Conservation (phyloP, 2,797 vertebrate genomes). For the Gorsachius magnificus region DNA sequence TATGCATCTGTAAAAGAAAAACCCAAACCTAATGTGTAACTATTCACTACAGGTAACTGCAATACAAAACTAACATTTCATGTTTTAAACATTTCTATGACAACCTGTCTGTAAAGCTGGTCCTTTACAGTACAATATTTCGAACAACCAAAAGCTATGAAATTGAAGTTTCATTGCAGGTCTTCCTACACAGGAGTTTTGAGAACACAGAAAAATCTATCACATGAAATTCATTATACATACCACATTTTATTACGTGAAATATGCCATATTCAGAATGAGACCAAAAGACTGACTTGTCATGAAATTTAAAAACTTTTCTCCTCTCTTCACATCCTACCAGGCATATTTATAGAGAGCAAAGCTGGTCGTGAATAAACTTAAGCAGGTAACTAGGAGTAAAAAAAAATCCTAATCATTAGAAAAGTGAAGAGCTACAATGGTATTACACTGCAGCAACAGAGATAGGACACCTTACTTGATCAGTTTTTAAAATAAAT, state of each 20-base stretch:
- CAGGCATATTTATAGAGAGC: not conserved
- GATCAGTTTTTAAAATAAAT: not conserved
- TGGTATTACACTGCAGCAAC: not conserved
- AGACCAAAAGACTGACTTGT: not conserved
- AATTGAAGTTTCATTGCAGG: not conserved
- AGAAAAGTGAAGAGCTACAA: not conserved
- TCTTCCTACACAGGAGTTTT: not conserved
- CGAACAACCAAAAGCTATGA: not conserved
- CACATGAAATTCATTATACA: not conserved
- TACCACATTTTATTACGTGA: not conserved
- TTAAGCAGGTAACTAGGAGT: not conserved
- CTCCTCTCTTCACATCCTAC: not conserved
- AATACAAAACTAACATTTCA: not conserved
- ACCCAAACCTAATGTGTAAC: not conserved
- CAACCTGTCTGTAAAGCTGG: not conserved
- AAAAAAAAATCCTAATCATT: not conserved
- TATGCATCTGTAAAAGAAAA: slow-evolving; percentile 85
- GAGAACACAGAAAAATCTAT: not conserved
- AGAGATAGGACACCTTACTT: not conserved
- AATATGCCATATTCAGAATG: not conserved
- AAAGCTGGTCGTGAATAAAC: not conserved
- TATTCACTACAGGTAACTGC: not conserved
- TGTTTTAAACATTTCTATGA: not conserved
- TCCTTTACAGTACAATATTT: not conserved
- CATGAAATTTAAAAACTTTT: not conserved